These are phyloP conservation scores for Eupelmus urozonus DNA, from an alignment of 2,888 invertebrate genomes.

Conservation along the genomic window DNA sequence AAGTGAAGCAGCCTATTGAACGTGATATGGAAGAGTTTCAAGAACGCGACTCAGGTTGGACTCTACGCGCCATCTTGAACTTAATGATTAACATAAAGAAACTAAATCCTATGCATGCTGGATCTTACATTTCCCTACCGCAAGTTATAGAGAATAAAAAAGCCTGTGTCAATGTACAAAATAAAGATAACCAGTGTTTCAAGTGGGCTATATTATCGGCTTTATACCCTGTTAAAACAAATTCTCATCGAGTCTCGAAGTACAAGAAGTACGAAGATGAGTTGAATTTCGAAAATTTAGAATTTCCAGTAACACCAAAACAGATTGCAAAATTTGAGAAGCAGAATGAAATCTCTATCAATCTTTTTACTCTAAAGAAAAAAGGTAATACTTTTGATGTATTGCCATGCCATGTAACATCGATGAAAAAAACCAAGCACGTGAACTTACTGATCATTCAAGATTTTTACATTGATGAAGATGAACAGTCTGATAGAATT, in stretches of 20 bases:
- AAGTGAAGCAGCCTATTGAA: not conserved
- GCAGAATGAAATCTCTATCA: constrained; percentile 44
- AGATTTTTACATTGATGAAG: too few species aligned
- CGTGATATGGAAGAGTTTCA: constrained; percentile 1
- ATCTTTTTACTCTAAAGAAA: constrained; percentile 38
- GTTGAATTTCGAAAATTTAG: constrained; percentile 46
- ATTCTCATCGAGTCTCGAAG: not conserved
- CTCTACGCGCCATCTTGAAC: not conserved
- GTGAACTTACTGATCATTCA: too few species aligned
- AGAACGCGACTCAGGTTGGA: not conserved
- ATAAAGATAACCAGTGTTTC: constrained; percentile 52
- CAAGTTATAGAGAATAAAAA: constrained; percentile 39
- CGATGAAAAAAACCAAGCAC: too few species aligned
- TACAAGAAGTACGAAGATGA: constrained; percentile 25
- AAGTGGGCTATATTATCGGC: constrained; percentile 48
- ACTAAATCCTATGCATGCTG: not conserved
- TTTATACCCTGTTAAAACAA: not conserved
- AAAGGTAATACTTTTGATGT: not conserved
- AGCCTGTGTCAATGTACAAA: constrained; percentile 48
- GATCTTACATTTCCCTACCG: constrained; percentile 35
- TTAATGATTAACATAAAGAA: not conserved
- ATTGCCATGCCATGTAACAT: too few species aligned
- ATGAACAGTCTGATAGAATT: too few species aligned
- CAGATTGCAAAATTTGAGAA: constrained; percentile 51
- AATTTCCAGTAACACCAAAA: constrained; percentile 32